Evolutionary conservation across 2,888 invertebrate genomes (phyloP).

Genomic region (Chrysolina americana): DNA sequence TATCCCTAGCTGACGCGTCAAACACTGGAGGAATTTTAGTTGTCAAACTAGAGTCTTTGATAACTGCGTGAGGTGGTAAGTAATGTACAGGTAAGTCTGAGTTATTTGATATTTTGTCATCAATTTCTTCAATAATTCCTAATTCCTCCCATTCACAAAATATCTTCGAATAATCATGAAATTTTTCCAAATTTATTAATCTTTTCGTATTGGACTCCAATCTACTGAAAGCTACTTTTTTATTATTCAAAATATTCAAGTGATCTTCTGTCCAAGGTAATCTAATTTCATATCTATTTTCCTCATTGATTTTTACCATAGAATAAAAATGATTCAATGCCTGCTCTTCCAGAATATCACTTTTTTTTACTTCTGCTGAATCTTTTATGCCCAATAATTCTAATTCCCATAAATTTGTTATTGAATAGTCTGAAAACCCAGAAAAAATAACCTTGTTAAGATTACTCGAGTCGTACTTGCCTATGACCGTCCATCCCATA

Average conservation of each 20-base stretch:
- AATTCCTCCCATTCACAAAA: background rate
- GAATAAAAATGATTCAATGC: slow-evolving; percentile 10
- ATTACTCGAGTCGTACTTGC: background rate
- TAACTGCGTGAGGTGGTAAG: too few relatives aligned
- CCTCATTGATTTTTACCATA: background rate
- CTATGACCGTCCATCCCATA: background rate
- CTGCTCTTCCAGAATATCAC: background rate
- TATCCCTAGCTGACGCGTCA: too few relatives aligned
- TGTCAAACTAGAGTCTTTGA: too few relatives aligned
- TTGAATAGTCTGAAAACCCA: background rate
- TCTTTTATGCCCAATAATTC: slow-evolving; percentile 3
- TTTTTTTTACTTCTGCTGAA: slow-evolving; percentile 19
- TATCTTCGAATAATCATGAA: background rate
- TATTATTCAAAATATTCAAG: slow-evolving; percentile 12
- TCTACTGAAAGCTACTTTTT: background rate
- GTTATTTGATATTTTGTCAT: too few relatives aligned
- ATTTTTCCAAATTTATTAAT: background rate
- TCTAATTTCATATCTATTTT: slow-evolving; percentile 18
- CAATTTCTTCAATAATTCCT: too few relatives aligned
- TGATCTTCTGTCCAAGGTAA: slow-evolving; percentile 14
- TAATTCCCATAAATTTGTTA: slow-evolving; percentile 10
- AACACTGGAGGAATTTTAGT: too few relatives aligned
- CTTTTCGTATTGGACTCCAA: background rate
- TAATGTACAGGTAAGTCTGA: too few relatives aligned
- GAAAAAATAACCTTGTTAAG: background rate